These are phyloP conservation scores for Tetheella fluctuosa DNA, from an alignment of 2,888 invertebrate species.

Conservation along the genomic window DNA sequence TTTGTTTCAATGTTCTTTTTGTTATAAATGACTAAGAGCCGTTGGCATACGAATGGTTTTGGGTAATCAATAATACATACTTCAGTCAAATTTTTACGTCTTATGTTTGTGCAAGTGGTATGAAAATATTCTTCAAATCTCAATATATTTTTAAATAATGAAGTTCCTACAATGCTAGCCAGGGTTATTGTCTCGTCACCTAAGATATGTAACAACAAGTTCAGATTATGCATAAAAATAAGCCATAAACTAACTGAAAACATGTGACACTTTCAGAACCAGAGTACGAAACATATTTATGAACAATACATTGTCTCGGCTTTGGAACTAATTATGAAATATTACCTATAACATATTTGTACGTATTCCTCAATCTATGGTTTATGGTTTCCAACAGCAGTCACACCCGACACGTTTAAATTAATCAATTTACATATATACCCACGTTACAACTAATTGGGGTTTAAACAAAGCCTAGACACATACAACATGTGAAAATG, in stretches of 20 bases:
- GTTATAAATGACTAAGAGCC: no score
- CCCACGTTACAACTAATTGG: background rate
- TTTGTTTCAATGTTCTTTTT: no score
- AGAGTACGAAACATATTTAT: background rate
- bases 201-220: background rate
- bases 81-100: no score
- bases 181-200: background rate
- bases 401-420: constrained; percentile 5
- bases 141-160: no score
- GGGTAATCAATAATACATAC: no score
- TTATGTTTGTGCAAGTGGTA: no score
- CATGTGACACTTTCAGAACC: background rate
- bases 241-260: background rate
- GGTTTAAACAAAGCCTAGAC: background rate
- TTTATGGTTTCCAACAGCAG: background rate
- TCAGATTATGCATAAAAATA: background rate
- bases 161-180: no score
- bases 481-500: no score
- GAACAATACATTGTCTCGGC: background rate
- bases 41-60: no score
- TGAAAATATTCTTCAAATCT: no score
- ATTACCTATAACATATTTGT: background rate
- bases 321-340: background rate
- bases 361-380: background rate
- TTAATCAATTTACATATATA: constrained; percentile 1